Evolutionary conservation across 1,140 invertebrate genomes (phyloP).

Genomic region (Papilio helenus): DNA sequence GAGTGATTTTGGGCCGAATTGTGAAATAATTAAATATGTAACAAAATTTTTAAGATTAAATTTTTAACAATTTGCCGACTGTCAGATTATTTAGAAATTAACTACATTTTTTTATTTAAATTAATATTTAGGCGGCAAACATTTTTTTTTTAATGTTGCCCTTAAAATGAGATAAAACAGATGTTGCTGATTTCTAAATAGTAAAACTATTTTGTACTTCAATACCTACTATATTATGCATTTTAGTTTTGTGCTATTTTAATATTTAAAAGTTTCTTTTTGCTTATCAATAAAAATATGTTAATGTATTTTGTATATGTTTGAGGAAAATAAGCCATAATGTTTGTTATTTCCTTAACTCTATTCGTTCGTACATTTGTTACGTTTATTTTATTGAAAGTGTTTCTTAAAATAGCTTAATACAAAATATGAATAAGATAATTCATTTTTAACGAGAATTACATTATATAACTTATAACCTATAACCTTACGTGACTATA

Average conservation of each 20-base stretch:
- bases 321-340: slow-evolving; percentile 40
- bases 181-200: not conserved
- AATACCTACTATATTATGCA: not conserved
- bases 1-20: too few species aligned
- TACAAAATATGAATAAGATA: too few species aligned
- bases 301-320: too few species aligned
- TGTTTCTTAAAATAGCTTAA: not conserved
- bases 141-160: not conserved
- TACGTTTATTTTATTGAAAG: slow-evolving; percentile 7
- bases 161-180: not conserved
- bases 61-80: too few species aligned
- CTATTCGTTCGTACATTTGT: not conserved
- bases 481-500: too few species aligned
- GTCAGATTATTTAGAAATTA: not conserved
- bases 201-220: not conserved
- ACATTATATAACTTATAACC: too few species aligned
- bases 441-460: too few species aligned
- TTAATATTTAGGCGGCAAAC: not conserved
- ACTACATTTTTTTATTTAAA: not conserved
- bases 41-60: too few species aligned
- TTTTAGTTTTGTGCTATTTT: not conserved
- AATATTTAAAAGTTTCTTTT: not conserved
- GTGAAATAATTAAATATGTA: not conserved
- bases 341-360: slow-evolving; percentile 18
- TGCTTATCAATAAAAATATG: not conserved